phyloP scores from a whole-genome alignment of 2,797 vertebrate genomes.

The Scyliorhinus canicula region DNA sequence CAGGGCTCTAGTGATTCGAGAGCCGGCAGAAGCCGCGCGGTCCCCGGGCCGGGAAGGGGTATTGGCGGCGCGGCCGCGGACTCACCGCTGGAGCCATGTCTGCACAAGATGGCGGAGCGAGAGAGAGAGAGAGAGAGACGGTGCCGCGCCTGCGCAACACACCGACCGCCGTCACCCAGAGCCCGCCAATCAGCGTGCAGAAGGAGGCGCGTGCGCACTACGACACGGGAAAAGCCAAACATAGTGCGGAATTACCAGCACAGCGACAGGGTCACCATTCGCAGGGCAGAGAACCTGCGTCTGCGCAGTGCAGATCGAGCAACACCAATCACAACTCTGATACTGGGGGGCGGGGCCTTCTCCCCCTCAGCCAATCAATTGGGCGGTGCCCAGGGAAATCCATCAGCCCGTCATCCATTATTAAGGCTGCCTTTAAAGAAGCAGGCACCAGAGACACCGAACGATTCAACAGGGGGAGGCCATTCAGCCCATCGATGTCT shows the following conservation, averaged over 20 bases:
- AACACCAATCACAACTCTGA: not conserved
- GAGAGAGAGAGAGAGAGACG: not conserved
- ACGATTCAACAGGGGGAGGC: not conserved
- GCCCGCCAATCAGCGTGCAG: not conserved
- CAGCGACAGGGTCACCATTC: not conserved
- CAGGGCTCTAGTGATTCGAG: not conserved
- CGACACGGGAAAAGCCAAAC: not conserved
- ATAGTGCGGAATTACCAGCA: not conserved
- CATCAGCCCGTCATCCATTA: not conserved
- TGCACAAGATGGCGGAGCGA: not conserved
- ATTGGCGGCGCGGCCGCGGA: not conserved
- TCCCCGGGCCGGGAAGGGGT: no score
- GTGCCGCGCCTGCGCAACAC: not conserved
- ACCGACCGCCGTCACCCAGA: not conserved
- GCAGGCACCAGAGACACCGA: not conserved
- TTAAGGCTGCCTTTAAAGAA: not conserved
- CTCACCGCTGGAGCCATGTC: constrained; percentile 31
- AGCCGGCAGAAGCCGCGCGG: not conserved
- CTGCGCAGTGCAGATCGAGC: not conserved
- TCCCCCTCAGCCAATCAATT: not conserved
- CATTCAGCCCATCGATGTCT: not conserved
- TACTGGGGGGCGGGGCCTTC: no score
- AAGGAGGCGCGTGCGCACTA: not conserved
- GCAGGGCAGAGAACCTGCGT: not conserved
- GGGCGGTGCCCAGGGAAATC: not conserved